Evolutionary conservation across 1,140 invertebrate genomes (phyloP).

Genomic region (Delia radicum): DNA sequence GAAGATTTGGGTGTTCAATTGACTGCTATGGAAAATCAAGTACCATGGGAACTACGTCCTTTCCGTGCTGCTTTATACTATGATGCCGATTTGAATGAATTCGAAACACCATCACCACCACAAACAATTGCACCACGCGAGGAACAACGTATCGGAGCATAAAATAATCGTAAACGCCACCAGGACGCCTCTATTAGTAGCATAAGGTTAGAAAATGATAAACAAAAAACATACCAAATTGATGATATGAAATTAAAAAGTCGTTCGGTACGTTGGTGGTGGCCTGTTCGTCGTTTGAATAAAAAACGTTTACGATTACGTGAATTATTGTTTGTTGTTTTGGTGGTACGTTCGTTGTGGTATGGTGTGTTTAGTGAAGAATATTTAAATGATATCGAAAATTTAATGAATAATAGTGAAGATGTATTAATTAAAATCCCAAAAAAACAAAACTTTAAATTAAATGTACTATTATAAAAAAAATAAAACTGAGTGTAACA

Average conservation of each 20-base stretch:
- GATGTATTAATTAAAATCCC: not conserved
- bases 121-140: slow-evolving; percentile 44
- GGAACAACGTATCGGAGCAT: slow-evolving; percentile 43
- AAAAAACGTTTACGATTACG: slow-evolving; percentile 26
- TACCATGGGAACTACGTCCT: slow-evolving; percentile 74
- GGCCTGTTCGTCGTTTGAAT: slow-evolving; percentile 16
- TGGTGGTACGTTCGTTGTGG: slow-evolving; percentile 29
- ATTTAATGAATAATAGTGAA: slow-evolving; percentile 2
- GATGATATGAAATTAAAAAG: not conserved
- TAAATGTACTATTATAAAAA: not conserved
- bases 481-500: slow-evolving; percentile 5
- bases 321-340: slow-evolving; percentile 26
- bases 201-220: not conserved
- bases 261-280: slow-evolving; percentile 25
- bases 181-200: not conserved
- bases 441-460: not conserved
- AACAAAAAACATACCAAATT: not conserved
- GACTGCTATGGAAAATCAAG: slow-evolving; percentile 73
- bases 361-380: slow-evolving; percentile 25
- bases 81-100: slow-evolving; percentile 74
- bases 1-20: slow-evolving; percentile 84
- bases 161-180: slow-evolving; percentile 26
- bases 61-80: slow-evolving; percentile 69
- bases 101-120: slow-evolving; percentile 66
- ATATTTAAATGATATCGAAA: slow-evolving; percentile 13